These are phyloP conservation scores for Psilopsiagon aurifrons DNA, from an alignment of 2,113 vertebrate genomes.

Conservation along the genomic window DNA sequence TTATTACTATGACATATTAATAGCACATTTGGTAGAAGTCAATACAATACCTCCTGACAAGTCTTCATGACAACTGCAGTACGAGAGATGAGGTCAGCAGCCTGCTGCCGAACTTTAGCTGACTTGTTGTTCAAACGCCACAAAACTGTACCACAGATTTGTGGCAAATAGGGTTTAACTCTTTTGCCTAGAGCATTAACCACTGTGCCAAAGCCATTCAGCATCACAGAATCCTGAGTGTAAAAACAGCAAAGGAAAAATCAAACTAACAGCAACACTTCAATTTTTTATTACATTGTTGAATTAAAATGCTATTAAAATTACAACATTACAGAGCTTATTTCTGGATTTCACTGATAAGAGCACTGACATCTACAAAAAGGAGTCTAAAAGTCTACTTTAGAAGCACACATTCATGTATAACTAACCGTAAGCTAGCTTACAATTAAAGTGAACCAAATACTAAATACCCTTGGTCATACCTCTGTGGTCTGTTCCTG, in stretches of 20 bases:
- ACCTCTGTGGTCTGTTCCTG: slow-evolving; percentile 99
- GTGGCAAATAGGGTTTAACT: slow-evolving; percentile 97
- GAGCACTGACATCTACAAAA: not conserved
- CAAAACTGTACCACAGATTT: slow-evolving; percentile 97
- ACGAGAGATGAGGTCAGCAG: slow-evolving; percentile 96
- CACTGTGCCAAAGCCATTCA: slow-evolving; percentile 97
- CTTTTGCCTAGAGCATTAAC: slow-evolving; percentile 98
- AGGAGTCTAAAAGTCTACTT: not conserved
- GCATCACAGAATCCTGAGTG: slow-evolving; percentile 94
- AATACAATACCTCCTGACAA: slow-evolving; percentile 92
- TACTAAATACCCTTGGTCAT: not conserved
- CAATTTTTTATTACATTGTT: no score
- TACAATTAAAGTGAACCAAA: not conserved
- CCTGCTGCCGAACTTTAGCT: slow-evolving; percentile 96
- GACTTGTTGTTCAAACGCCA: slow-evolving; percentile 99
- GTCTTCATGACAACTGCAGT: slow-evolving; percentile 99
- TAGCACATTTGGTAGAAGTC: not conserved
- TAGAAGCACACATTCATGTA: not conserved
- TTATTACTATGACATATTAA: not conserved
- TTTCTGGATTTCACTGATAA: not conserved
- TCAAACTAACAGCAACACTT: not conserved
- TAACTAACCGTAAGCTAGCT: not conserved
- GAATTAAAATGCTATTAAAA: not conserved
- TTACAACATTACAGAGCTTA: not conserved
- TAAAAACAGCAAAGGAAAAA: not conserved